Evolutionary conservation across 2,888 invertebrate species (phyloP).

Genomic region (Epinotia demarniana): DNA sequence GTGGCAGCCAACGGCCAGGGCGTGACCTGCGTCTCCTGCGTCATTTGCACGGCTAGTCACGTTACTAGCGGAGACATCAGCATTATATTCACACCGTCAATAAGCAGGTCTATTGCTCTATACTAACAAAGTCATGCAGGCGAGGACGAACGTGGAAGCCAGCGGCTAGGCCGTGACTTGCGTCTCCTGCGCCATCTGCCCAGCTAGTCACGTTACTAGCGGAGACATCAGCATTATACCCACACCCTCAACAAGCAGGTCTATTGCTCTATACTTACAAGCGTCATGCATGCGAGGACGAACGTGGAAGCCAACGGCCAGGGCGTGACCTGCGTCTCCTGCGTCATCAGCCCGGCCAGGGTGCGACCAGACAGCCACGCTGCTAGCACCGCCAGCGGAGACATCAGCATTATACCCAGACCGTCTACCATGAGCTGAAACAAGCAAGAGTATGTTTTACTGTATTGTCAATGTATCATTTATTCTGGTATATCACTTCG

Average conservation of each 20-base stretch:
- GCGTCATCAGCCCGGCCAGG: conserved; percentile 73
- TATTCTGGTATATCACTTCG: no score
- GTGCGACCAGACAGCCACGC: conserved; percentile 78
- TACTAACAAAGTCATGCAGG: conserved; percentile 79
- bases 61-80: conserved; percentile 80
- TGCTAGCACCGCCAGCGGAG: conserved; percentile 75
- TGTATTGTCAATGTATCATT: no score
- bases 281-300: conserved; percentile 78
- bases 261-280: conserved; percentile 61
- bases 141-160: conserved; percentile 75
- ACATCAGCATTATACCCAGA: conserved; percentile 79
- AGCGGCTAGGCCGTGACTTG: conserved; percentile 72
- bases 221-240: no score
- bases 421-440: conserved; percentile 77
- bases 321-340: conserved; percentile 68
- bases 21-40: conserved; percentile 67
- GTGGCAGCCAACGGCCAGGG: conserved; percentile 80
- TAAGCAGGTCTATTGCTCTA: background rate
- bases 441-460: background rate
- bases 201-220: no score
- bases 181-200: no score
- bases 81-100: conserved; percentile 78
- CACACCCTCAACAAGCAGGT: no score
- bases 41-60: conserved; percentile 76
- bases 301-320: conserved; percentile 80